Evolutionary conservation across 2,888 invertebrate genomes (phyloP).

Genomic region (Cheilosia soror): DNA sequence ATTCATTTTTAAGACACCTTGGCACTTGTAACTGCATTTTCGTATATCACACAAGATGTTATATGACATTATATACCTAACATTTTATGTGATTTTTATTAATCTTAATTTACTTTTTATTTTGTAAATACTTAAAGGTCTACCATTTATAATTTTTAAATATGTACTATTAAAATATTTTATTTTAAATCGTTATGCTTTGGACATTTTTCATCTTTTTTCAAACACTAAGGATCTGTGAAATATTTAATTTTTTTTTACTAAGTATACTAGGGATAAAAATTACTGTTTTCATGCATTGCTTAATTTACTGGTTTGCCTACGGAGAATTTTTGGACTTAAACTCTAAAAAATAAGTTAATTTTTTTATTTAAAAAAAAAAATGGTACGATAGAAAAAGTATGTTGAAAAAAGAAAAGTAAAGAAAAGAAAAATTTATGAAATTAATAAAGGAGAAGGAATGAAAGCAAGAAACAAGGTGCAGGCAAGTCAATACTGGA

Average conservation of each 20-base stretch:
- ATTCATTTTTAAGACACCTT: too few species aligned
- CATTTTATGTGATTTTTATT: too few species aligned
- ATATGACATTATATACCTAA: too few species aligned
- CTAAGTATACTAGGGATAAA: not conserved
- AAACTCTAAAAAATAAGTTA: not conserved
- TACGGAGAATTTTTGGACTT: not conserved
- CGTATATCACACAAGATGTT: too few species aligned
- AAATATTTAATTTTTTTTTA: too few species aligned
- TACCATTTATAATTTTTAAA: too few species aligned
- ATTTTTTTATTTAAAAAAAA: not conserved
- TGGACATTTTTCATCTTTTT: not conserved
- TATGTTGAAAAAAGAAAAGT: conserved; percentile 18
- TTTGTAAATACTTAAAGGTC: too few species aligned
- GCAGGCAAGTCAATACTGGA: conserved; percentile 33
- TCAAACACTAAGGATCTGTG: too few species aligned
- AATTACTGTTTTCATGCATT: conserved; percentile 31
- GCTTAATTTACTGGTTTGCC: not conserved
- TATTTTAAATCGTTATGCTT: not conserved
- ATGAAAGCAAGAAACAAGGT: conserved; percentile 43
- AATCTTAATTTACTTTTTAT: too few species aligned
- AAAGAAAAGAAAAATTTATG: conserved; percentile 14
- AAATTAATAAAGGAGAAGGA: conserved; percentile 40
- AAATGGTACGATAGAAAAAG: not conserved
- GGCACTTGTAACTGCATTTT: too few species aligned
- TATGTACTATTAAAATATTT: too few species aligned